Evolutionary conservation across 2,888 invertebrate species (phyloP).

Genomic region (Leptogaster cylindrica): DNA sequence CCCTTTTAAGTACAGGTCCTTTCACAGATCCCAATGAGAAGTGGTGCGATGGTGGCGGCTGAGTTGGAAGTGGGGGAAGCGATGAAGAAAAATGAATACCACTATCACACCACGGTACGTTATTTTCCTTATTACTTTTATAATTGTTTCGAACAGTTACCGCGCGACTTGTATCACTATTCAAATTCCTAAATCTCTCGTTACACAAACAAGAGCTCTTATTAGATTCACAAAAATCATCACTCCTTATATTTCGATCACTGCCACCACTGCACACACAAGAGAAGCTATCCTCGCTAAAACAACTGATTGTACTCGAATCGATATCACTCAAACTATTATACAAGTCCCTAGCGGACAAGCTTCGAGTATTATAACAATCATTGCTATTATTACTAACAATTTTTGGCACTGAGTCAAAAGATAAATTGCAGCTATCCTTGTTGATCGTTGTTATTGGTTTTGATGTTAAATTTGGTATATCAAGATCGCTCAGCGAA

Average conservation of each 20-base stretch:
- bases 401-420: slow-evolving; percentile 39
- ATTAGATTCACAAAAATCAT: background rate
- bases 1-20: slow-evolving; percentile 51
- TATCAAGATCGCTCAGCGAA: slow-evolving; percentile 46
- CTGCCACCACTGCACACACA: slow-evolving; percentile 4
- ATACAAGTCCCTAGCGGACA: slow-evolving; percentile 42
- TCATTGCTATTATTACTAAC: slow-evolving; percentile 26
- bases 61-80: slow-evolving; percentile 16
- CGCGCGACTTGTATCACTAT: background rate
- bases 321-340: slow-evolving; percentile 44
- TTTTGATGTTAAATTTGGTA: slow-evolving; percentile 8
- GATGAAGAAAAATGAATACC: slow-evolving; percentile 14
- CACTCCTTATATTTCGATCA: background rate
- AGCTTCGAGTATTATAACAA: slow-evolving; percentile 26
- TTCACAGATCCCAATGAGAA: slow-evolving; percentile 2
- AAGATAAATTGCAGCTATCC: slow-evolving; percentile 37
- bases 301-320: slow-evolving; percentile 44
- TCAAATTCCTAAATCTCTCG: slow-evolving; percentile 5
- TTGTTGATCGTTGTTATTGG: slow-evolving; percentile 23
- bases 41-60: slow-evolving; percentile 11
- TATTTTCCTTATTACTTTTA: slow-evolving; percentile 14
- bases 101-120: slow-evolving; percentile 5
- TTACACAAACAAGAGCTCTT: background rate
- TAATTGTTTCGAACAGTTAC: background rate
- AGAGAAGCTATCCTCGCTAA: slow-evolving; percentile 40